Conservation (phyloP, 2,888 invertebrate species). For the Drosophila subsilvestris region DNA sequence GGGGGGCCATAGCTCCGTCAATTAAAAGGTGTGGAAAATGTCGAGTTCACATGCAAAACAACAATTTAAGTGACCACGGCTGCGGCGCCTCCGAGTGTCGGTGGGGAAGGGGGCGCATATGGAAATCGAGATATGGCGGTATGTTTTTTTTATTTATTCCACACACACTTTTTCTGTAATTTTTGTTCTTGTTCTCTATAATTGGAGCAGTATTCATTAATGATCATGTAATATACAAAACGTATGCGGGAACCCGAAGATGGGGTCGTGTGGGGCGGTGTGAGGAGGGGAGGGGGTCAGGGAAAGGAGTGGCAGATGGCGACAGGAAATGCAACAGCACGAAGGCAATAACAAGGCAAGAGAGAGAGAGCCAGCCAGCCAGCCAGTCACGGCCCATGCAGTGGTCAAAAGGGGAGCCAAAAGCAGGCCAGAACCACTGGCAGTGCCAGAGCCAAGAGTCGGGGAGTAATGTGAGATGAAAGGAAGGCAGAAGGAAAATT, state of each 20-base stretch:
- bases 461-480: constrained; percentile 7
- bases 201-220: constrained; percentile 74
- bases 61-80: constrained; percentile 60
- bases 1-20: constrained; percentile 28
- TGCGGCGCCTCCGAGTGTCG: constrained; percentile 2
- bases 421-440: neutral
- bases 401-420: neutral
- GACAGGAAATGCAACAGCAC: constrained; percentile 59
- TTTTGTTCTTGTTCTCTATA: constrained; percentile 42
- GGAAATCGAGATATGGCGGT: constrained; percentile 40
- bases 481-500: constrained; percentile 54
- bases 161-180: constrained; percentile 26
- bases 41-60: constrained; percentile 69
- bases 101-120: constrained; percentile 10
- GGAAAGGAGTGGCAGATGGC: constrained; percentile 18
- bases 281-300: no score
- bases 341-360: constrained; percentile 37
- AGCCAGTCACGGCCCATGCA: no score
- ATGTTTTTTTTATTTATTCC: constrained; percentile 28
- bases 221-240: constrained; percentile 57
- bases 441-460: constrained; percentile 10
- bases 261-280: neutral
- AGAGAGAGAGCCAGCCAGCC: constrained; percentile 4
- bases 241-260: constrained; percentile 33
- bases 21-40: constrained; percentile 73